Percentiles rank a stretch among this genome's conserved stretches.
Evolutionary conservation across 2,888 invertebrate species (phyloP).

Genomic region (Idaea biselata): DNA sequence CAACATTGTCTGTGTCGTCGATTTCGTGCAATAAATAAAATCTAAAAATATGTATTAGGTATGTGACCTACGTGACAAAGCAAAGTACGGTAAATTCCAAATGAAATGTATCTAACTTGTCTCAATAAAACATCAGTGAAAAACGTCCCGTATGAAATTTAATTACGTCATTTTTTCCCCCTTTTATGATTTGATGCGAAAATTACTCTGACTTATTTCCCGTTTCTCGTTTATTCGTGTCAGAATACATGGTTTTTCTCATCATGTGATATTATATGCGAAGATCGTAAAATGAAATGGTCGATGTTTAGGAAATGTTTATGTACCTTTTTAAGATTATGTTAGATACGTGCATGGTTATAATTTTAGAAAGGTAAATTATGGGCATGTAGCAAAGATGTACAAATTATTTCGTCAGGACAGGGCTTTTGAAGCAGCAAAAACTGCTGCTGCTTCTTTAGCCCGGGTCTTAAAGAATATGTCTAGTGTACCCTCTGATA

Average conservation of each 20-base stretch:
- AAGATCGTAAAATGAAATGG: neutral
- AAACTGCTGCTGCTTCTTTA: no score
- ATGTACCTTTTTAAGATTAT: neutral
- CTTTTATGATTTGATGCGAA: neutral
- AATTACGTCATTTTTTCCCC: neutral
- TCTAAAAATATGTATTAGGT: no score
- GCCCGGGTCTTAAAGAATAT: no score
- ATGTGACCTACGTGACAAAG: neutral
- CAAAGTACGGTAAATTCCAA: neutral
- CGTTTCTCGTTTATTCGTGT: neutral
- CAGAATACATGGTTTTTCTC: neutral
- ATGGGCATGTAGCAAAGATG: neutral
- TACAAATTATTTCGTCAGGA: no score
- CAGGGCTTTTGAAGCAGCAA: no score
- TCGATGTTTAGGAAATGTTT: neutral
- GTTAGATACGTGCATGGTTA: neutral
- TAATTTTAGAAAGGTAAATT: neutral
- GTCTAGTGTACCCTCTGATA: no score
- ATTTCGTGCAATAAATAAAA: no score
- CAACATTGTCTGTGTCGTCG: no score
- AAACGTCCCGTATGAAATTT: neutral
- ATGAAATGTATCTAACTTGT: neutral
- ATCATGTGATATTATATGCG: neutral
- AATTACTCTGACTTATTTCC: neutral
- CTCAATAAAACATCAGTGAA: conserved; percentile 1